A percentile compares a stretch with the other conserved stretches of the same genome.
These are phyloP conservation scores for Aplysina aerophoba DNA, from an alignment of 37 sponge, comb jelly and placozoan species.

Conservation along the genomic window DNA sequence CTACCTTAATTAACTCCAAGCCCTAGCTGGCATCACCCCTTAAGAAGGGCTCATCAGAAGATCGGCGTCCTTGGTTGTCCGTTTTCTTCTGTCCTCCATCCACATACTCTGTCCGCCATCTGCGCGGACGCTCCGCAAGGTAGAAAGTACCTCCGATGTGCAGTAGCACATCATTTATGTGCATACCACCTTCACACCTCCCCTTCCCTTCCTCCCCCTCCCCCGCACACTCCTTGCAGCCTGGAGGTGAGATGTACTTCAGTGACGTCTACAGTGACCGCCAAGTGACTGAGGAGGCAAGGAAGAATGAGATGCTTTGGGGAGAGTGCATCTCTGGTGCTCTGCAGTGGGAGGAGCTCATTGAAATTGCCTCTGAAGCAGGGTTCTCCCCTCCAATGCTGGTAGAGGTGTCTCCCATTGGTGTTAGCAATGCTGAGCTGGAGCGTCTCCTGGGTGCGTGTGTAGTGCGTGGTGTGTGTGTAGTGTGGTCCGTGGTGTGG, in stretches of 20 bases:
- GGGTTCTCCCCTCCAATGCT: conserved; percentile 87
- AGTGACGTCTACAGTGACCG: conserved; percentile 77
- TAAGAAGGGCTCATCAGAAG: too few species aligned
- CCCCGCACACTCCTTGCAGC: conserved; percentile 12
- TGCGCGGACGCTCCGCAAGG: too few species aligned
- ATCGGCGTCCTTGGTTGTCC: too few species aligned
- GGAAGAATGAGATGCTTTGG: conserved; percentile 62
- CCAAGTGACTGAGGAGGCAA: conserved; percentile 49
- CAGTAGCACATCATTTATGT: too few species aligned
- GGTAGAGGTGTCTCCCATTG: conserved; percentile 59
- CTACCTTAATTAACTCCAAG: too few species aligned
- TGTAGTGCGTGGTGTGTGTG: neutral
- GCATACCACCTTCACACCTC: too few species aligned
- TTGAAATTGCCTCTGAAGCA: conserved; percentile 63
- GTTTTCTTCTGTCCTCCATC: too few species aligned
- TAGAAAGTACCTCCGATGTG: too few species aligned
- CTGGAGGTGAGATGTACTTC: conserved; percentile 89
- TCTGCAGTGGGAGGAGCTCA: conserved; percentile 77
- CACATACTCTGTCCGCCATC: too few species aligned
- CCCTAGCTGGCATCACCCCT: too few species aligned
- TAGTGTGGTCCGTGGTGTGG: too few species aligned
- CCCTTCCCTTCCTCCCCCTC: too few species aligned
- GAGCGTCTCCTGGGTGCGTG: neutral
- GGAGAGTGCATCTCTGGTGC: conserved; percentile 91
- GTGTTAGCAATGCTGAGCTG: conserved; percentile 35